Evolutionary conservation across 2,113 vertebrate species (phyloP).

Genomic region (Brachypteracias leptosomus): DNA sequence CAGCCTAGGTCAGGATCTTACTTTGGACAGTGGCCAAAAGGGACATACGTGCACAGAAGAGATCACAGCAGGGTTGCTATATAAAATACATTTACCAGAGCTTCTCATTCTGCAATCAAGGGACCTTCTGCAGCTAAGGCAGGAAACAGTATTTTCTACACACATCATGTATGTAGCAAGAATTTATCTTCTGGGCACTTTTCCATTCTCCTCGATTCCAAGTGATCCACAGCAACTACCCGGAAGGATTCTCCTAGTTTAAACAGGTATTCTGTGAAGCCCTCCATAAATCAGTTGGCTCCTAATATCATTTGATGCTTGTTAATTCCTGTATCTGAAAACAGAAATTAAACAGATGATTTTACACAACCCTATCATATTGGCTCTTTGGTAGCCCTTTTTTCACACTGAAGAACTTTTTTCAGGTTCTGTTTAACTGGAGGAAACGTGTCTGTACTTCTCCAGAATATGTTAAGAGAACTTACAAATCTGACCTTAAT

Average conservation of each 20-base stretch:
- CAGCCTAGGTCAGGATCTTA: neutral
- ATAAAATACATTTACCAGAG: neutral
- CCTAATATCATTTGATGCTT: neutral
- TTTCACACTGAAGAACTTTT: neutral
- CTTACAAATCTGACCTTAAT: neutral
- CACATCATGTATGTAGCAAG: neutral
- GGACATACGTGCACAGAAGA: neutral
- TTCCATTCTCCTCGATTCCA: neutral
- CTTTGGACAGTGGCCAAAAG: neutral
- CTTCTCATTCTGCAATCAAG: fast-evolving
- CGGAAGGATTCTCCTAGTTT: neutral
- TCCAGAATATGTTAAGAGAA: neutral
- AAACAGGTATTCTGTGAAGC: neutral
- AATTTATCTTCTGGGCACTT: neutral
- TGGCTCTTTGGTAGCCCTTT: neutral
- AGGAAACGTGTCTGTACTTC: neutral
- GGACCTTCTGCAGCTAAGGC: neutral
- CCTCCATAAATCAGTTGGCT: neutral
- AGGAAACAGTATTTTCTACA: neutral
- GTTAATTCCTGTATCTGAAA: neutral
- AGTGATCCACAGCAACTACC: neutral
- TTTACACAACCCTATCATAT: neutral
- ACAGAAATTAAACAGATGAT: too few species aligned
- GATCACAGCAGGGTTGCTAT: neutral
- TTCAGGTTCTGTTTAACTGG: neutral